A percentile compares a stretch with the other conserved stretches of the same genome.
These are phyloP conservation scores for Macrosoma leucophasiata DNA, from an alignment of 2,888 invertebrate genomes.

Conservation along the genomic window DNA sequence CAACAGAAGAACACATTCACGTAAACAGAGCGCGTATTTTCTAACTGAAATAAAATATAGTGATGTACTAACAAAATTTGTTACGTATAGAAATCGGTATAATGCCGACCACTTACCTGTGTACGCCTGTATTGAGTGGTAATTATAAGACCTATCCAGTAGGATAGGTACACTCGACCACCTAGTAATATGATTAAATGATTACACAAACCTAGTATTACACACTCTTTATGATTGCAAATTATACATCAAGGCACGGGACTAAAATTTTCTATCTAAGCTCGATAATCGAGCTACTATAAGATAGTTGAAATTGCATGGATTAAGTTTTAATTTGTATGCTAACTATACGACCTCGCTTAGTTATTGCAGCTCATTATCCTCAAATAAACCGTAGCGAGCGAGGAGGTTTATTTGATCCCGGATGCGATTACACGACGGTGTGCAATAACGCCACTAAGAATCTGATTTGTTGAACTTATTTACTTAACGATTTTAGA, in stretches of 20 bases:
- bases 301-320: neutral
- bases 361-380: conserved; percentile 55
- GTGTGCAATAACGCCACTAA: conserved; percentile 40
- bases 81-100: too few species aligned
- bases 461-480: conserved; percentile 56
- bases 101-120: too few species aligned
- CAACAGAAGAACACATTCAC: too few species aligned
- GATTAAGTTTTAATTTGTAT: conserved; percentile 31
- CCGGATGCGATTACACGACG: conserved; percentile 43
- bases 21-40: too few species aligned
- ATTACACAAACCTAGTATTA: too few species aligned
- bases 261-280: neutral
- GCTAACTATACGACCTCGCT: conserved; percentile 39
- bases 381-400: conserved; percentile 48
- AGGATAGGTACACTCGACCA: too few species aligned
- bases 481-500: conserved; percentile 48
- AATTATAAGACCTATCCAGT: too few species aligned
- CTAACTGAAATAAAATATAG: too few species aligned
- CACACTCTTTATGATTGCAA: too few species aligned
- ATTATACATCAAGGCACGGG: neutral
- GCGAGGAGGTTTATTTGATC: conserved; percentile 58
- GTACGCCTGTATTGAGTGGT: too few species aligned
- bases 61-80: too few species aligned
- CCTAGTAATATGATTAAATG: too few species aligned
- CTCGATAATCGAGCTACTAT: neutral